Evolutionary conservation across 2,797 vertebrate species (phyloP), one percentile per base, ranked within the genome.

Genomic region (Petrocephalus sullivani): DNA sequence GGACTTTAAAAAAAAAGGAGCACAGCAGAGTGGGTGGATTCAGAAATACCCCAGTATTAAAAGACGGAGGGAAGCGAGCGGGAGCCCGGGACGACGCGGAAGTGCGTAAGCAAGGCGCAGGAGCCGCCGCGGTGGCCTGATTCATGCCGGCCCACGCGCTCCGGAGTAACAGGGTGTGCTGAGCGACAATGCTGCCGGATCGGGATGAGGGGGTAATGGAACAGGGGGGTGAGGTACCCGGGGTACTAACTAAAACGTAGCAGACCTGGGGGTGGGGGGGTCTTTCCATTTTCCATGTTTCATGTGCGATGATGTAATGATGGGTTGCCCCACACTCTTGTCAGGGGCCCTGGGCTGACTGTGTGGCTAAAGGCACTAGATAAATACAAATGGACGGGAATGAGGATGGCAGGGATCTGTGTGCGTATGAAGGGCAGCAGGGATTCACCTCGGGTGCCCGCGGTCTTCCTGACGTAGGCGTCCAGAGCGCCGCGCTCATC

Each of bases 21-120:
- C 88, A 87, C 56, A 23, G 5, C 10, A 67, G 88, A 51, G 88
- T 88, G 89, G 90, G 90, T 37, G 88, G 90, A 86, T 85, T 88
- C 90, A 91, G 90, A 91, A 90, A 91, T 89, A 81, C 90, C 88
- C 89, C 57, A 21, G 90, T 86, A 58, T 58, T 8, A 87, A 89
- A 54, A 19, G 88, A 49, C 60, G 57, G 49, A 89, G 89, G 89
- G 90, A 75, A 88, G 53, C 9, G 28, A 87, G 28, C 10, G 53
- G 85, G 87, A 88, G 85, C 87, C 86, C 86, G 85, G 60, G 51
- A 56, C 54, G 53, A 8, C 7, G 28, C 14, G 33, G 83, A 57
- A 33, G 23, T 85, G 53, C 51, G 83, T 85, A 54, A 57, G 78
- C 78, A 49, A 82, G 49, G 8, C n/a, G 6, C 78, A 82, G 78